These are phyloP conservation scores for Bubo blakistoni DNA, from an alignment of 2,113 vertebrate species.

Conservation along the genomic window DNA sequence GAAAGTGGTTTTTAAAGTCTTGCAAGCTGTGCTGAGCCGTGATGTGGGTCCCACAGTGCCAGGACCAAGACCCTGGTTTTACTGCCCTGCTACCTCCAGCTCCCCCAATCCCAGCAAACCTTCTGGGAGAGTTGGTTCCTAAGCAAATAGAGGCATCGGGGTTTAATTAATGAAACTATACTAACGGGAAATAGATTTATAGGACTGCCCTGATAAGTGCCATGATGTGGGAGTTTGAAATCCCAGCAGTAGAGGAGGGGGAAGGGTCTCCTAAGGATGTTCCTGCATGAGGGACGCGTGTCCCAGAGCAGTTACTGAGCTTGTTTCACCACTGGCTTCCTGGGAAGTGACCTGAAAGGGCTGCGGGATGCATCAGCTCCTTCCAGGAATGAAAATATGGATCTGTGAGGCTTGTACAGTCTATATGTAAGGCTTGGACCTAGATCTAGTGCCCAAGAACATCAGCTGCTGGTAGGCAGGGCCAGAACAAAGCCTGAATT, in stretches of 20 bases:
- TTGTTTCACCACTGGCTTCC: neutral
- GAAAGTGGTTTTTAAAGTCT: neutral
- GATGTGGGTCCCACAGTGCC: neutral
- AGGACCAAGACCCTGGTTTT: neutral
- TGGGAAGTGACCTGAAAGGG: neutral
- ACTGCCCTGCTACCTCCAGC: neutral
- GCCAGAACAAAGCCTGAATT: neutral
- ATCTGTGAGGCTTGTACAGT: rapidly evolving
- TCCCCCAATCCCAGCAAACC: neutral
- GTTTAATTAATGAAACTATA: neutral
- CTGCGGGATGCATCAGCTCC: neutral
- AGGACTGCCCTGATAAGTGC: rapidly evolving
- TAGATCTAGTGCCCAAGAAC: no score
- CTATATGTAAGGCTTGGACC: rapidly evolving
- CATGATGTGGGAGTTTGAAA: neutral
- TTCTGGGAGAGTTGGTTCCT: no score
- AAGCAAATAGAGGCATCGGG: neutral
- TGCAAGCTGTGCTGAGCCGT: neutral
- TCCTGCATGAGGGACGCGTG: neutral
- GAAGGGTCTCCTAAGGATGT: neutral
- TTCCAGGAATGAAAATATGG: neutral
- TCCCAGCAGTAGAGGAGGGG: neutral
- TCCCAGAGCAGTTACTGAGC: neutral
- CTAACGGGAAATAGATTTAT: neutral
- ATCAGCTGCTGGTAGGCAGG: no score